Base-by-base conservation (phyloP, 2,113 vertebrate species). In the Caranx ignobilis region DNA sequence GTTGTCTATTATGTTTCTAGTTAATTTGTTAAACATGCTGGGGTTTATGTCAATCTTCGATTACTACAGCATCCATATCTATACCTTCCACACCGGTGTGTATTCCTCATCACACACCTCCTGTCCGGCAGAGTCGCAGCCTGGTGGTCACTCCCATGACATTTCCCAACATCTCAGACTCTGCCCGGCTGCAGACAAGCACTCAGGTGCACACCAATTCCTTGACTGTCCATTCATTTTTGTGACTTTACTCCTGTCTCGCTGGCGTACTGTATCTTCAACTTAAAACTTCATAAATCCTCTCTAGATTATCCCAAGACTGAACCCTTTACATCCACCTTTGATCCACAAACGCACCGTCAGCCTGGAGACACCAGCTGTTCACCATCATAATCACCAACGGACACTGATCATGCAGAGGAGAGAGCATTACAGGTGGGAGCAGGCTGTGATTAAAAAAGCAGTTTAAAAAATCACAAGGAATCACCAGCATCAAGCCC, bases 301-400 rank as follows among this genome's bases (percentile, higher is more conserved):
- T 71, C 50, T 6, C 19, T 52, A 94, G 92, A 87, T 3, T 35
- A 88, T 93, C 56, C 90, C 91, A 18, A 93, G 93, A 61, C 65
- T 94, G 80, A 87, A 94, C 62, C 93, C 93, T 74, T 79, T 95
- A 65, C 92, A 90, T 77, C 93, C 95, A 37, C 94, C 90, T 50
- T 60, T 83, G 32, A 87, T 90, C 47, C 67, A 57, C 37, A 93
- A 91, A 80, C 93, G 91, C 54, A 94, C 88, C 0, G 89, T 94
- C 39, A 88, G 92, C 71, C 86, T 95, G 87, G 94, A 95, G 75
- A 95, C 95, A 0, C 81, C 89, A 32, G 82, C 85, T 62, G 89
- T 91, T 70, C 93, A 94, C 73, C 91, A 94, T 6, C 85, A 94
- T 80, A 94, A 95, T 88, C 94, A 94, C 56, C 94, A 94, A 89